phyloP scores from a whole-genome alignment of 2,113 vertebrate genomes.

The Baryphthengus martii region DNA sequence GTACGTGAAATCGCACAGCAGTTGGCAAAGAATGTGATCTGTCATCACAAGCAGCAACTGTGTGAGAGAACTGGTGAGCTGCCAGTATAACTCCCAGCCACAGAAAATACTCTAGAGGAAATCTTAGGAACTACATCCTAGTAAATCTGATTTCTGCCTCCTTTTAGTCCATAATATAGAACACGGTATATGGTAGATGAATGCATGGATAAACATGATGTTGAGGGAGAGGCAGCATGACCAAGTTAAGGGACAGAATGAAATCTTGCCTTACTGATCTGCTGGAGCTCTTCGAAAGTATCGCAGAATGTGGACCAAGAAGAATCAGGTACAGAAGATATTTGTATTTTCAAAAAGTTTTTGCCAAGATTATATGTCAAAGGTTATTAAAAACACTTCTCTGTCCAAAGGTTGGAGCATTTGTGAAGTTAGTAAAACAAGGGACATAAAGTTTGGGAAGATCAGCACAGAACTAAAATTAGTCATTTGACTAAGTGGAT shows the following conservation, averaged over 20 bases:
- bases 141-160: not conserved
- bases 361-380: not conserved
- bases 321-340: fast-evolving
- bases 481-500: not conserved
- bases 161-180: not conserved
- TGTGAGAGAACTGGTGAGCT: not conserved
- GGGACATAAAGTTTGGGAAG: not conserved
- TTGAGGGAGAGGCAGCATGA: not conserved
- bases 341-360: not conserved
- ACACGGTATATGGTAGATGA: not conserved
- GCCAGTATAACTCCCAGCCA: not conserved
- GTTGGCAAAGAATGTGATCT: not conserved
- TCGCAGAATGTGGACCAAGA: not conserved
- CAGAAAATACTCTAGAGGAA: not conserved
- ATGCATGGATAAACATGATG: not conserved
- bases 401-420: not conserved
- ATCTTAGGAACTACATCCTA: not conserved
- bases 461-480: not conserved
- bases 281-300: not conserved
- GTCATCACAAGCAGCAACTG: not conserved
- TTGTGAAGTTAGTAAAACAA: not conserved
- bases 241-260: not conserved
- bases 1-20: not conserved
- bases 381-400: not conserved
- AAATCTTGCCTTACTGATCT: not conserved